Evolutionary conservation across 2,113 vertebrate genomes (phyloP).

Genomic region (Vulpes lagopus): DNA sequence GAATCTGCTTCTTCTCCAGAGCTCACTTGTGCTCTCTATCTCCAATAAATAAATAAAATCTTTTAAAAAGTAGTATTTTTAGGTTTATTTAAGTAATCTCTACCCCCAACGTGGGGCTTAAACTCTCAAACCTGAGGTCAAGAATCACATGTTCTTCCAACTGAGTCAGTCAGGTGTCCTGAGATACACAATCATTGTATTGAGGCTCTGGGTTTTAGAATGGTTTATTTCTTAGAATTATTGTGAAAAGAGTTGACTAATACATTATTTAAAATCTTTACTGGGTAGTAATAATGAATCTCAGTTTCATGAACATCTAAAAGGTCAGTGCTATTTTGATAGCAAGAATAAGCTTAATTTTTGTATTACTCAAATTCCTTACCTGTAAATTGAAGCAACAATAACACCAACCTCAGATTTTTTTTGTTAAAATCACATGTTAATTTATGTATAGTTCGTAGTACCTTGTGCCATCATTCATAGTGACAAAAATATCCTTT

Average conservation of each 20-base stretch:
- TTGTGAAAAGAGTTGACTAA: background rate
- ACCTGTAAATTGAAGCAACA: background rate
- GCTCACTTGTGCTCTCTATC: background rate
- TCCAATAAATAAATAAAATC: background rate
- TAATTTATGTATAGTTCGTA: background rate
- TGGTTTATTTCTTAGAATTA: constrained; percentile 28
- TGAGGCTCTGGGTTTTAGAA: background rate
- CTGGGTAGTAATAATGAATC: background rate
- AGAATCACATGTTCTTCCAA: background rate
- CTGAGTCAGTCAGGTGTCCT: background rate
- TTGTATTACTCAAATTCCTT: background rate
- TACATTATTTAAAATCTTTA: background rate
- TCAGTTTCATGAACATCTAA: background rate
- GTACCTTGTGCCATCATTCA: background rate
- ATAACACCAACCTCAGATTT: background rate
- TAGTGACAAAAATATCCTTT: background rate
- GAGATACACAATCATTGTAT: background rate
- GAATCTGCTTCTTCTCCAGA: background rate
- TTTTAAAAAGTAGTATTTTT: background rate
- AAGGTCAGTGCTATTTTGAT: constrained; percentile 4
- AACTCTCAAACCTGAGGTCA: background rate
- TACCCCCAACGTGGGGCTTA: background rate
- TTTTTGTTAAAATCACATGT: background rate
- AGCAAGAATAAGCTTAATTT: background rate
- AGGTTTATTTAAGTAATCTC: background rate